Base-by-base conservation (phyloP, 2,113 vertebrate species). In the Prietella phreatophila region DNA sequence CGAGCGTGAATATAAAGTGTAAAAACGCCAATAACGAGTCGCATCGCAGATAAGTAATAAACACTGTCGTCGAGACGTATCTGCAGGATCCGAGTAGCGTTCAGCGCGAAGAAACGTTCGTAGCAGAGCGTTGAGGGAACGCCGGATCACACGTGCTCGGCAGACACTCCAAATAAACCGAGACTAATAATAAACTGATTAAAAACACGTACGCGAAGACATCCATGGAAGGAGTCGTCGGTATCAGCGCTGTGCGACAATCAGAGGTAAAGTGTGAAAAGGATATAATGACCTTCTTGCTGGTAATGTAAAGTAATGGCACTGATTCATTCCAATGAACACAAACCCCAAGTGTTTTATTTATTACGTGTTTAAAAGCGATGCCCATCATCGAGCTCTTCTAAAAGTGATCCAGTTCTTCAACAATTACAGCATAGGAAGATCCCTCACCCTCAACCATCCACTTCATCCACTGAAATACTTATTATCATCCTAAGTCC, bases 401-500 rank as follows among this genome's bases (percentile, higher is more conserved):
- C 61, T 42, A 19, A 63, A 65, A 9, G 56, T 19, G 11, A 47
- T 69, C 69, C 33, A 69, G 90, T 81, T 90, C 91, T 84, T 86
- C 87, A 90, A 78, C 17, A 89, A 94, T 94, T 93, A 90, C 91
- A 88, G 87, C 82, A 17, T 81, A 86, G 76, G 81, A 89, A 91
- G 88, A 93, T 92, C 92, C 25, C 25, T 56, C 27, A n/a, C 36
- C 79, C 92, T 69, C 3, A 85, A 36, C 53, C 20, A 39, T 25
- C 90, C 89, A 87, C 92, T 93, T 86, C 39, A 4, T 91, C 88
- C 91, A 47, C 42, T 92, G 82, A 94, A 93, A 94, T 93, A 93
- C 93, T 91, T 93, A 91, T 94, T 91, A 94, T 93, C 91, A 91
- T 91, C 85, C 84, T 87, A 85, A 91, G 91, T 92, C 87, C 91